phyloP scores from a whole-genome alignment of 2,113 vertebrate genomes.

The Barnardius zonarius region DNA sequence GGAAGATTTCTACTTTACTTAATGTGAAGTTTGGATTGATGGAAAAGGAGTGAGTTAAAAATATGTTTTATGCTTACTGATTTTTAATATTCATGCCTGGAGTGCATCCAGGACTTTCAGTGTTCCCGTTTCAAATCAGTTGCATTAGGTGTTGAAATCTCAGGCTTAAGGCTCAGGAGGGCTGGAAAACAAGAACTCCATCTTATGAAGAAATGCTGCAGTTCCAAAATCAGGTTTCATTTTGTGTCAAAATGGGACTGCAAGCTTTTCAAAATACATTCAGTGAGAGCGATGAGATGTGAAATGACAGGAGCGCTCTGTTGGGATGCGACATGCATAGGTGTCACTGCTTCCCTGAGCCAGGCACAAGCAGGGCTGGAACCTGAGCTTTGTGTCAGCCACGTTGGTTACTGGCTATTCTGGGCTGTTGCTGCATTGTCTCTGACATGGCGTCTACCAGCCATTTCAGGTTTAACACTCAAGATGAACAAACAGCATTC shows the following conservation, averaged over 20 bases:
- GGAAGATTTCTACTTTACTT: neutral
- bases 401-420: neutral
- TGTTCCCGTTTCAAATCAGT: neutral
- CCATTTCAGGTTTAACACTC: neutral
- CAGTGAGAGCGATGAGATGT: neutral
- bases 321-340: rapidly evolving
- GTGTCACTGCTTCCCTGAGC: neutral
- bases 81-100: neutral
- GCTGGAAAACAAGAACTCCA: neutral
- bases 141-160: neutral
- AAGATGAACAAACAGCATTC: neutral
- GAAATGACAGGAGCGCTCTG: neutral
- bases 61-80: neutral
- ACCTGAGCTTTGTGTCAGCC: neutral
- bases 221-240: neutral
- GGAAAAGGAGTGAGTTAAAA: neutral
- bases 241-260: neutral
- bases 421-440: neutral
- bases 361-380: neutral
- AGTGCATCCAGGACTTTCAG: neutral
- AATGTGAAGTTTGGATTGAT: neutral
- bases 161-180: neutral
- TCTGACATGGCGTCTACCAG: neutral
- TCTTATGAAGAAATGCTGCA: neutral
- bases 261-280: neutral